Conservation (phyloP, 2,888 invertebrate species). For the Stenurella melanura region DNA sequence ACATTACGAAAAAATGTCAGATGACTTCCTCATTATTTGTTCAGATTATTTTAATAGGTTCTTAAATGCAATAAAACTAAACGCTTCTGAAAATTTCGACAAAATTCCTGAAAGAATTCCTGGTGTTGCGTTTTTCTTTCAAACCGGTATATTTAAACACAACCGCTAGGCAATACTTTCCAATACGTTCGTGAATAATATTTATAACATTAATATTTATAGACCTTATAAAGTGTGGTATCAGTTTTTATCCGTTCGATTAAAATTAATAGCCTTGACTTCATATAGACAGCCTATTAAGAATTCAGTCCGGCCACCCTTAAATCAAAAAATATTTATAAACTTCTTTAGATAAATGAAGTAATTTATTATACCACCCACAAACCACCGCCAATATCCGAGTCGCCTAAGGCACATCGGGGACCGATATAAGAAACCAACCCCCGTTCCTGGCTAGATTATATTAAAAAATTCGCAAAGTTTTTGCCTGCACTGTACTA, state of each 20-base stretch:
- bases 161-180: too few relatives aligned
- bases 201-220: slow-evolving; percentile 9
- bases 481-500: slow-evolving; percentile 53
- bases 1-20: too few relatives aligned
- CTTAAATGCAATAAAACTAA: too few relatives aligned
- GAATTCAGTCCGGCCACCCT: slow-evolving; percentile 30
- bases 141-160: too few relatives aligned
- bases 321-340: slow-evolving; percentile 42
- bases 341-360: slow-evolving; percentile 36
- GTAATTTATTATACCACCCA: slow-evolving; percentile 40
- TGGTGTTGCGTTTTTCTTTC: too few relatives aligned
- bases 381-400: slow-evolving; percentile 27
- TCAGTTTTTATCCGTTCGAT: slow-evolving; percentile 14
- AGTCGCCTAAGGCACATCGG: slow-evolving; percentile 14
- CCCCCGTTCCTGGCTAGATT: slow-evolving; percentile 4
- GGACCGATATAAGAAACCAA: slow-evolving; percentile 21
- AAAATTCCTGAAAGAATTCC: too few relatives aligned
- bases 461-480: slow-evolving; percentile 41
- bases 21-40: too few relatives aligned
- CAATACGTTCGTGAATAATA: too few relatives aligned
- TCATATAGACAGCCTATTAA: slow-evolving; percentile 28
- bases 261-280: slow-evolving; percentile 27
- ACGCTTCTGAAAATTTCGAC: too few relatives aligned
- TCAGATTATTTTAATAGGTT: too few relatives aligned
- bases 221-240: background rate